These are phyloP conservation scores for Nothura maculosa DNA, from an alignment of 2,797 vertebrate genomes.

Conservation along the genomic window DNA sequence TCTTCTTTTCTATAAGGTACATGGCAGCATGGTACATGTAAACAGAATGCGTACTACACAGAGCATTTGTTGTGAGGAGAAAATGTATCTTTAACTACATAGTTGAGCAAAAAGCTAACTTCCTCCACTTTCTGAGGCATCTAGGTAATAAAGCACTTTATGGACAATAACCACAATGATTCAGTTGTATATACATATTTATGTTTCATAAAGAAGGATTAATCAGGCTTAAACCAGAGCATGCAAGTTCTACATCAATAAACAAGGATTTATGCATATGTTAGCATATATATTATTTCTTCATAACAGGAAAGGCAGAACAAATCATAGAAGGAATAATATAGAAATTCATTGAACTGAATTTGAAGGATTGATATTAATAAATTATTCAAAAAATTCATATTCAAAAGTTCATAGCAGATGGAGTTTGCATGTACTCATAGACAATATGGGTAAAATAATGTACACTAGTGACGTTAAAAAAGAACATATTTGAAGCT, in stretches of 20 bases:
- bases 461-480: background rate
- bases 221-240: constrained; percentile 11
- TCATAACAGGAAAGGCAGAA: background rate
- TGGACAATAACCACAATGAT: background rate
- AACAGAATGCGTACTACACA: background rate
- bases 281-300: background rate
- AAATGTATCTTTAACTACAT: background rate
- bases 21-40: too few species aligned
- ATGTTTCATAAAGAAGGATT: constrained; percentile 29
- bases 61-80: background rate
- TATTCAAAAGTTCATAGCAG: background rate
- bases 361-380: background rate
- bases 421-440: background rate
- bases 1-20: background rate
- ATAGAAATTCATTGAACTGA: constrained; percentile 7
- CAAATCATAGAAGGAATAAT: background rate
- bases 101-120: background rate
- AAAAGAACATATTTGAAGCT: background rate
- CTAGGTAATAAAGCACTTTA: background rate
- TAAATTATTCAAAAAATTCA: constrained; percentile 20
- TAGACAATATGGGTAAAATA: background rate
- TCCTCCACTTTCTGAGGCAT: background rate
- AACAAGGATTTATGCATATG: background rate
- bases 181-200: background rate
- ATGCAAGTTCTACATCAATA: background rate